Evolutionary conservation across 2,797 vertebrate genomes (phyloP).

Genomic region (Acanthopagrus latus): DNA sequence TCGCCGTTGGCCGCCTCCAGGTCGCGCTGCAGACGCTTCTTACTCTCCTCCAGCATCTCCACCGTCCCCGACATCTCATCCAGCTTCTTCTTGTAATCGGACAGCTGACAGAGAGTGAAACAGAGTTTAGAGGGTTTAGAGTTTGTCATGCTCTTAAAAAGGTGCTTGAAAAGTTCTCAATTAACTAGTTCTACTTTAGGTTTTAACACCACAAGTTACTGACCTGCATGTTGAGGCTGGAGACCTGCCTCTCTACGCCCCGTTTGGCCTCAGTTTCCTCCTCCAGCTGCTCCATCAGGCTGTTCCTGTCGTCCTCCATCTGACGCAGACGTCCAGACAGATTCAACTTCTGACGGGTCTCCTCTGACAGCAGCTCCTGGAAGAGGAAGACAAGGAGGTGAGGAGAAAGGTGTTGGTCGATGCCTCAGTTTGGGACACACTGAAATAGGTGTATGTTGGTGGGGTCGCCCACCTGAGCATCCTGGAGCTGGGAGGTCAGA

Average conservation of each 20-base stretch:
- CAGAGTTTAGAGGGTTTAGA: background rate
- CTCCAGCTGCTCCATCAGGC: constrained; percentile 94
- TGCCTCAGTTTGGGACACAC: background rate
- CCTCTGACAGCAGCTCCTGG: constrained; percentile 96
- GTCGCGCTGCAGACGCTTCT: constrained; percentile 94
- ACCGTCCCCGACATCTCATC: constrained; percentile 87
- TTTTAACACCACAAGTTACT: background rate
- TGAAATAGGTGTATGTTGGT: background rate
- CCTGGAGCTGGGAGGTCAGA: constrained; percentile 93
- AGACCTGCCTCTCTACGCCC: constrained; percentile 92
- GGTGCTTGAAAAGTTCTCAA: no score
- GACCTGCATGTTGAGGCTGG: constrained; percentile 93
- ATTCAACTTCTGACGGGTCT: constrained; percentile 94
- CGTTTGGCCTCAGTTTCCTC: constrained; percentile 94
- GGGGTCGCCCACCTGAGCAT: constrained; percentile 87
- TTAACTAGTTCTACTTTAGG: no score
- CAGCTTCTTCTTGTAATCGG: constrained; percentile 94
- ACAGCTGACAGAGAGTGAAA: constrained; percentile 83
- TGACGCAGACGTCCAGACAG: constrained; percentile 94
- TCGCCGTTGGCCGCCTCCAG: constrained; percentile 90
- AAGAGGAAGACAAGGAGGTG: background rate
- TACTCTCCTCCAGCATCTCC: constrained; percentile 94
- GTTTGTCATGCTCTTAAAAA: background rate
- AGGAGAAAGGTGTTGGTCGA: background rate
- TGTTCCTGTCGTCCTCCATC: constrained; percentile 92